A percentile compares a stretch with the other conserved stretches of the same genome.
Conservation (phyloP, 2,113 vertebrate species). For the Falco punctatus region DNA sequence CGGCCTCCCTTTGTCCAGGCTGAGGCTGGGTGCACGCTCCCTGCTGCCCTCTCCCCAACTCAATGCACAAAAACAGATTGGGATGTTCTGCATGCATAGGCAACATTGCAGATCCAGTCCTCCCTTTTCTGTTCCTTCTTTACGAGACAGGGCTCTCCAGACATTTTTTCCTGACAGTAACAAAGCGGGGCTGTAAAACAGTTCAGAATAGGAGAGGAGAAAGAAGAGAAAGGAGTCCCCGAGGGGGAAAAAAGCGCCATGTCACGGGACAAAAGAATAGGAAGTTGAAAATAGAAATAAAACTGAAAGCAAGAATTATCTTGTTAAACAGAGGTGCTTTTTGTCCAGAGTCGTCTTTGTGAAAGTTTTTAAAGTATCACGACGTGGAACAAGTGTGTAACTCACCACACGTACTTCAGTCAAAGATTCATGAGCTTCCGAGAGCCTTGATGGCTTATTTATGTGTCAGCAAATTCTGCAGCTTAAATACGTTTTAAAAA, state of each 20-base stretch:
- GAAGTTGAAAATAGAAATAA: slow-evolving; percentile 75
- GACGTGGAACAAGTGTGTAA: slow-evolving; percentile 45
- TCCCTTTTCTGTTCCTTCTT: slow-evolving; percentile 76
- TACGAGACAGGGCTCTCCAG: slow-evolving; percentile 78
- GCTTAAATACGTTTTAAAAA: slow-evolving; percentile 50
- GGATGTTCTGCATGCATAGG: slow-evolving; percentile 86
- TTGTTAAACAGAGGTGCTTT: slow-evolving; percentile 75
- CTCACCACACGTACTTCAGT: slow-evolving; percentile 53
- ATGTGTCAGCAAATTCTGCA: slow-evolving; percentile 55
- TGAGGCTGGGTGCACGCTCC: slow-evolving; percentile 86
- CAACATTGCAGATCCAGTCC: slow-evolving; percentile 75
- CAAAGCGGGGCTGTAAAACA: slow-evolving; percentile 80
- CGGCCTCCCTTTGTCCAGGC: slow-evolving; percentile 84
- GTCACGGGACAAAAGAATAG: slow-evolving; percentile 75
- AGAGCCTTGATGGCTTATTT: slow-evolving; percentile 70
- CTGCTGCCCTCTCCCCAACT: slow-evolving; percentile 81
- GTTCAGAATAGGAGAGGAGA: slow-evolving; percentile 66
- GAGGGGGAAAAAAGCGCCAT: slow-evolving; percentile 65
- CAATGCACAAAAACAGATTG: slow-evolving; percentile 87
- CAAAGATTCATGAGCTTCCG: slow-evolving; percentile 63
- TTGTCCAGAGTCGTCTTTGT: slow-evolving; percentile 51
- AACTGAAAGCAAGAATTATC: slow-evolving; percentile 82
- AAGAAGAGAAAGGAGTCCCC: slow-evolving; percentile 67
- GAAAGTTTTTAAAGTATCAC: slow-evolving; percentile 63
- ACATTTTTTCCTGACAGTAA: slow-evolving; percentile 80